Evolutionary conservation across 2,888 invertebrate genomes (phyloP), one percentile per base, ranked within the genome.

Genomic region (Melikaiella ostensackeni): DNA sequence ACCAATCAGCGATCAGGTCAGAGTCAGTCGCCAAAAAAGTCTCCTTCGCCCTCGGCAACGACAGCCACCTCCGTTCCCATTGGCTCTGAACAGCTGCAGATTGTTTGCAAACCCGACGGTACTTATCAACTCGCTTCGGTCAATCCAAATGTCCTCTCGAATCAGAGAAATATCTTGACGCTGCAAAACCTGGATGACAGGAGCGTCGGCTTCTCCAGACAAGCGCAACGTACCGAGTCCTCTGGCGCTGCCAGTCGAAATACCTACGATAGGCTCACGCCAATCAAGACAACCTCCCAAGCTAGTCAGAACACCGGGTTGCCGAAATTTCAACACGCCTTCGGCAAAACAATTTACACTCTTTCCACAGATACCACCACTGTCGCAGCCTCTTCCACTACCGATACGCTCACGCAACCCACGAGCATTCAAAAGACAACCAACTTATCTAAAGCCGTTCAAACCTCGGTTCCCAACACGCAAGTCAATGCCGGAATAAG

Each of bases 321-420:
- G 79, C 96, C 96, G 4, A 96, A 96, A 90, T 96, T 96, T 88
- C 95, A 96, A 87, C 96, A 96, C 91, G 96, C 95, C 0, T 96
- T 96, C 89, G 95, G 96, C 0, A 96, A 96, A 90, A 94, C 95
- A 64, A 94, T 95, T 63, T 95, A 90, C 57, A 89, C 89, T 0
- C 79, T 88, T 5, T 85, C 88, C 6, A 85, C 84, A 16, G 86
- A 87, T 8, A 80, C 85, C 6, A 89, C 88, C 78, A 89, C 86
- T 42, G 84, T 83, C 35, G 83, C 86, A 7, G 82, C 83, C 0
- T 81, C 84, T 0, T 83, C 87, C 0, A 83, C 84, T 1, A 85
- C 85, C 0, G 84, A 86, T 13, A 77, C 80, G 2, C 50, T 88
- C 2, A 79, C 81, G 9, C 89, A 90, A 66, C 81, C 86, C 0